Conservation (phyloP, 2,113 vertebrate genomes). For the Colaptes auratus region DNA sequence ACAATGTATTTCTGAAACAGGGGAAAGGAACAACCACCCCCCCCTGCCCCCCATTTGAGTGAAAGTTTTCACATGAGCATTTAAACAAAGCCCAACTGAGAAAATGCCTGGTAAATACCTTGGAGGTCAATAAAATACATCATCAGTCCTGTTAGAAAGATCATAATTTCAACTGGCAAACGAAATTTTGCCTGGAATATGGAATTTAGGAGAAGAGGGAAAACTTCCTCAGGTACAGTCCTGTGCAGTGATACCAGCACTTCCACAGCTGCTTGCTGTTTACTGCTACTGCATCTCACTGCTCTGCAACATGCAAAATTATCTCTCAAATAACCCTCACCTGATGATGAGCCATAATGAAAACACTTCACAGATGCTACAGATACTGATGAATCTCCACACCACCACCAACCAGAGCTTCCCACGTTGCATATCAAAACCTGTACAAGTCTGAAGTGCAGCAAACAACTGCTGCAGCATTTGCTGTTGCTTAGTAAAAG, state of each 20-base stretch:
- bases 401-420: background rate
- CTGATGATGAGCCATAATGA: background rate
- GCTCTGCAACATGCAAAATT: background rate
- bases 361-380: background rate
- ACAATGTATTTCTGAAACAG: fast-evolving
- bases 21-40: fast-evolving
- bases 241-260: background rate
- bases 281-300: background rate
- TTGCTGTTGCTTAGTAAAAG: background rate
- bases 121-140: background rate
- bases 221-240: fast-evolving
- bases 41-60: background rate
- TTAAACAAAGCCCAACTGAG: background rate
- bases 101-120: background rate
- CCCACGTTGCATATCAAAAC: background rate
- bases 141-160: background rate
- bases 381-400: background rate
- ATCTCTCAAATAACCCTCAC: background rate
- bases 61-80: background rate
- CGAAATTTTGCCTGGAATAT: background rate
- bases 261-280: background rate
- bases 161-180: background rate
- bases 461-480: background rate
- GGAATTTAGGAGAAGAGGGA: background rate
- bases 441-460: background rate